These are phyloP conservation scores for Loriculus beryllinus DNA, from an alignment of 2,797 vertebrate species.

Conservation along the genomic window DNA sequence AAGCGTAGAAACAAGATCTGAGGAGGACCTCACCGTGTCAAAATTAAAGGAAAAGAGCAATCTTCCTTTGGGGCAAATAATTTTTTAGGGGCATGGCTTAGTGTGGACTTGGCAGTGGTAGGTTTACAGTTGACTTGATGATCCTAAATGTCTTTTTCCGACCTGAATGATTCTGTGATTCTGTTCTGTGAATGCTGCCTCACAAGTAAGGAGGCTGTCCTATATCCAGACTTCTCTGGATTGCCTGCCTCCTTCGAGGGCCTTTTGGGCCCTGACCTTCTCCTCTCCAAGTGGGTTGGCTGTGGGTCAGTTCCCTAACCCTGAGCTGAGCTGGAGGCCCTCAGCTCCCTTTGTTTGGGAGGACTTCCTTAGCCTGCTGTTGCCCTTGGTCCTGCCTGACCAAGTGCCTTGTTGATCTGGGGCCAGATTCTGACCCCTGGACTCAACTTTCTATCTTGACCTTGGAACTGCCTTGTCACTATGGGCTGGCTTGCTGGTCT, in stretches of 20 bases:
- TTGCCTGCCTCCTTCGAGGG: background rate
- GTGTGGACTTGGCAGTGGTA: background rate
- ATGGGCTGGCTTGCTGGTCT: background rate
- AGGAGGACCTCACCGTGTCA: background rate
- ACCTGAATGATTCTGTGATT: background rate
- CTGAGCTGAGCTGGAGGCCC: background rate
- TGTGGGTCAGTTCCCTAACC: background rate
- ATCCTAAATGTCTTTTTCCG: background rate
- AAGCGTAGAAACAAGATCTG: background rate
- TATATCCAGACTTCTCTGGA: background rate
- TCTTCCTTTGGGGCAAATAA: background rate
- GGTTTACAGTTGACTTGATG: background rate
- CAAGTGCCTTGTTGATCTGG: background rate
- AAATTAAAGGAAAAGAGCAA: conserved; percentile 18
- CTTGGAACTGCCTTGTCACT: background rate
- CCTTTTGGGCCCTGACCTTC: background rate
- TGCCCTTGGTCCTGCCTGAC: background rate
- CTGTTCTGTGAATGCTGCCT: background rate
- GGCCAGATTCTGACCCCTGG: background rate
- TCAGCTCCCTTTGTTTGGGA: background rate
- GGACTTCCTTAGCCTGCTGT: background rate
- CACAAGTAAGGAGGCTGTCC: background rate
- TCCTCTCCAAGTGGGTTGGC: background rate
- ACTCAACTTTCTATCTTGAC: background rate
- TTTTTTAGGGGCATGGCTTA: background rate